phyloP scores from a whole-genome alignment of 2,888 invertebrate genomes.

The Metalampra italica region DNA sequence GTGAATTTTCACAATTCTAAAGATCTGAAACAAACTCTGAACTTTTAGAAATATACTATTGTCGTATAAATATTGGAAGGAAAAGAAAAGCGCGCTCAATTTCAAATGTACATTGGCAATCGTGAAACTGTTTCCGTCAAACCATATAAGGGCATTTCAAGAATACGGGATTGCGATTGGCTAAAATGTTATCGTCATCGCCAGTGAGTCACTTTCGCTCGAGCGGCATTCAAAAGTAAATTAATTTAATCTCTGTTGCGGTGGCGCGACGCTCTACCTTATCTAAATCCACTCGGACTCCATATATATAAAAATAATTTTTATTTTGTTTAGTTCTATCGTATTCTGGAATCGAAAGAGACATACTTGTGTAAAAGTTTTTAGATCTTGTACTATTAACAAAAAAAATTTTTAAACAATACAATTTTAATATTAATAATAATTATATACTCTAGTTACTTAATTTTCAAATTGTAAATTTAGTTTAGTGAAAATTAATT shows the following conservation, averaged over 20 bases:
- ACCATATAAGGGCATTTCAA: constrained; percentile 82
- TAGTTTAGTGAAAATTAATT: no score
- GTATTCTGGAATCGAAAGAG: not conserved
- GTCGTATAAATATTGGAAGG: not conserved
- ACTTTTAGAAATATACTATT: no score
- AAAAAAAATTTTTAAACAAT: not conserved
- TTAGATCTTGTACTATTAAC: not conserved
- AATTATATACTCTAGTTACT: no score
- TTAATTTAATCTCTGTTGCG: constrained; percentile 36
- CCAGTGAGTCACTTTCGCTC: constrained; percentile 59
- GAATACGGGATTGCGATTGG: constrained; percentile 78
- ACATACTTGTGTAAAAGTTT: not conserved
- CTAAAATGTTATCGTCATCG: constrained; percentile 49
- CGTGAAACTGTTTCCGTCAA: constrained; percentile 60
- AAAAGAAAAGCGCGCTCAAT: constrained; percentile 32
- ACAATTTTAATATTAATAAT: not conserved
- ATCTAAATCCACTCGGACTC: not conserved
- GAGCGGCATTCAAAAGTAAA: constrained; percentile 38
- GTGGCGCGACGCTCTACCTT: constrained; percentile 11
- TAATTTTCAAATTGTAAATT: no score
- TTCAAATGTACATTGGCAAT: constrained; percentile 38
- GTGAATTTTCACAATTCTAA: no score
- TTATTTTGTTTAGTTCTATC: not conserved
- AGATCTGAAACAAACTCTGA: no score
- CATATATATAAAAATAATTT: not conserved